A percentile compares a stretch with the other conserved stretches of the same genome.
Evolutionary conservation across 2,113 vertebrate genomes (phyloP).

Genomic region (Notechis scutatus): DNA sequence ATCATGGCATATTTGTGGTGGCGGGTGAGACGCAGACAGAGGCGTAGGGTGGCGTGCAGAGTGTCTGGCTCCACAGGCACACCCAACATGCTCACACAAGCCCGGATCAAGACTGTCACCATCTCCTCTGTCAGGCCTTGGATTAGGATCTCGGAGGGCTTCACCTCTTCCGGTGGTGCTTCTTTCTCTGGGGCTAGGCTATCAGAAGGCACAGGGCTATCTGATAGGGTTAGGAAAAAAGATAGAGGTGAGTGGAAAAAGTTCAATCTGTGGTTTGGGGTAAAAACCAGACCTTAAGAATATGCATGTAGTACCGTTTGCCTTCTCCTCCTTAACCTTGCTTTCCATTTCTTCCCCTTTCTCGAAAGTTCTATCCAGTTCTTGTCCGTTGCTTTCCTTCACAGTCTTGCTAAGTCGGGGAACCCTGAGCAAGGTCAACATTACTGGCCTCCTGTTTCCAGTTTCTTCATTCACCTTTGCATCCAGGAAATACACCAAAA

Average conservation of each 20-base stretch:
- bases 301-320: constrained; percentile 49
- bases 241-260: background rate
- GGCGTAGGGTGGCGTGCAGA: constrained; percentile 87
- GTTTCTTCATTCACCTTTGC: constrained; percentile 91
- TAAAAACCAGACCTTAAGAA: background rate
- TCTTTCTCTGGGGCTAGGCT: constrained; percentile 50
- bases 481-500: background rate
- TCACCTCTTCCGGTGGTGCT: constrained; percentile 53
- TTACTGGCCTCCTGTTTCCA: constrained; percentile 87
- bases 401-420: constrained; percentile 77
- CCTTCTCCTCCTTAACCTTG: constrained; percentile 68
- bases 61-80: constrained; percentile 94
- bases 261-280: background rate
- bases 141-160: constrained; percentile 74
- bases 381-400: constrained; percentile 78
- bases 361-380: constrained; percentile 79
- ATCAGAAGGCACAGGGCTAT: constrained; percentile 63
- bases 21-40: constrained; percentile 88
- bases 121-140: constrained; percentile 88
- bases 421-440: constrained; percentile 86
- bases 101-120: constrained; percentile 87
- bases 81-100: constrained; percentile 92
- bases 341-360: constrained; percentile 70
- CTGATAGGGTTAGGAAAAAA: constrained; percentile 9
- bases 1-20: constrained; percentile 92